phyloP scores from a whole-genome alignment of 2,888 invertebrate species.

The Eledona agricola region DNA sequence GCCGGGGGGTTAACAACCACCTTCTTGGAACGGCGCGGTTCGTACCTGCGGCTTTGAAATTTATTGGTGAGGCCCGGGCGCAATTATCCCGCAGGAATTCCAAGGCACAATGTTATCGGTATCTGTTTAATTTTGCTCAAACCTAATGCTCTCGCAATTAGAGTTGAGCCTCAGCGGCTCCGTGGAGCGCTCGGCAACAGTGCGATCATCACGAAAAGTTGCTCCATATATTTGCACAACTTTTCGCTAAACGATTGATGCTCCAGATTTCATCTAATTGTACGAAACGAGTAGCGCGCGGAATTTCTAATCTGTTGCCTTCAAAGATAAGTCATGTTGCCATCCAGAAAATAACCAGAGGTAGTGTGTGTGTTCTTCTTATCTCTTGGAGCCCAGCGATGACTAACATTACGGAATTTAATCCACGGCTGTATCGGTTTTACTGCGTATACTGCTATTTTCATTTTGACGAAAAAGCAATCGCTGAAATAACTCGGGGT shows the following conservation, averaged over 20 bases:
- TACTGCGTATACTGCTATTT: too few relatives aligned
- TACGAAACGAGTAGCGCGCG: too few relatives aligned
- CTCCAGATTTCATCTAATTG: conserved; percentile 1
- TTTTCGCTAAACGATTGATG: conserved; percentile 2
- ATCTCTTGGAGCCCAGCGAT: conserved; percentile 1
- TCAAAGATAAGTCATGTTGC: not conserved
- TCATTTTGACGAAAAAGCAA: too few relatives aligned
- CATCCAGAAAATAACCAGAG: not conserved
- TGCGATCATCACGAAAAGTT: too few relatives aligned
- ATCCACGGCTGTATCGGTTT: too few relatives aligned
- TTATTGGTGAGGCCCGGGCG: too few relatives aligned
- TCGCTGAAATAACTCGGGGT: too few relatives aligned
- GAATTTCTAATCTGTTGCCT: too few relatives aligned
- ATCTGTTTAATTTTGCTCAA: conserved; percentile 10
- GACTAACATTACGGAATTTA: not conserved
- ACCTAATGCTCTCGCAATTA: conserved; percentile 18
- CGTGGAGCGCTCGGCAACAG: too few relatives aligned
- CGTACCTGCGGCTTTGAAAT: conserved; percentile 22
- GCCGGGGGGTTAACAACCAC: conserved; percentile 29
- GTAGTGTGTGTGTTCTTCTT: conserved; percentile 3
- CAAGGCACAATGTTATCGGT: conserved; percentile 21
- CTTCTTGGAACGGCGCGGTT: conserved; percentile 11
- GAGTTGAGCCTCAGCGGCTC: conserved; percentile 2
- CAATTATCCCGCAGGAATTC: too few relatives aligned
- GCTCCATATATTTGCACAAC: too few relatives aligned